A percentile compares a stretch with the other conserved stretches of the same genome.
phyloP scores from a whole-genome alignment of 2,888 invertebrate species.

The Gari tellinella region DNA sequence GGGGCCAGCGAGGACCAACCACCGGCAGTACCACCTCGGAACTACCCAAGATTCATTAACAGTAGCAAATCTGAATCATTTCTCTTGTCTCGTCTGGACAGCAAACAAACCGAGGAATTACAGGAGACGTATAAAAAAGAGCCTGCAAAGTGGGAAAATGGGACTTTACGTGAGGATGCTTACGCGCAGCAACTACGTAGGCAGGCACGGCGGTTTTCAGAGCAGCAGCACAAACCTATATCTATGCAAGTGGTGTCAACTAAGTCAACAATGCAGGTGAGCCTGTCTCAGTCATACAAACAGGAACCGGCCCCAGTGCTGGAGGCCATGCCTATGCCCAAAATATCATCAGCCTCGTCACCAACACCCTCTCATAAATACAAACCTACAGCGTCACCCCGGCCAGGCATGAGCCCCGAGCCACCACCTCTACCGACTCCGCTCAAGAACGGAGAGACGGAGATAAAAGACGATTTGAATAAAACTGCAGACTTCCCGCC shows the following conservation, averaged over 20 bases:
- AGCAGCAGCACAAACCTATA: conserved; percentile 64
- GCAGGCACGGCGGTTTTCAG: conserved; percentile 82
- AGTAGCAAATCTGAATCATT: conserved; percentile 60
- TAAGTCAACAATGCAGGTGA: conserved; percentile 56
- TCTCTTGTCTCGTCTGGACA: conserved; percentile 31
- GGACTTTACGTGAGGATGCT: conserved; percentile 71
- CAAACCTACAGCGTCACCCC: conserved; percentile 38
- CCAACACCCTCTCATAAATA: conserved; percentile 16
- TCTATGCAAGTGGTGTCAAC: conserved; percentile 66
- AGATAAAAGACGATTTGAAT: conserved; percentile 44
- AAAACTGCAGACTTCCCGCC: conserved; percentile 53
- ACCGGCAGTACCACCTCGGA: conserved; percentile 76
- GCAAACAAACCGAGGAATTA: conserved; percentile 25
- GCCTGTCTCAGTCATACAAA: conserved; percentile 71
- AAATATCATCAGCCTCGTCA: conserved; percentile 37
- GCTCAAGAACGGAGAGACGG: conserved; percentile 60
- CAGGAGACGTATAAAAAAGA: conserved; percentile 22
- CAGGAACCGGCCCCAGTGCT: conserved; percentile 69
- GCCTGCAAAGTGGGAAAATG: conserved; percentile 56
- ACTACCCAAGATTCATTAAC: conserved; percentile 55
- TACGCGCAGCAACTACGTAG: conserved; percentile 75
- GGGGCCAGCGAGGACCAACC: conserved; percentile 66
- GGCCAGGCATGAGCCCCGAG: conserved; percentile 44
- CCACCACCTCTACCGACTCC: conserved; percentile 68
- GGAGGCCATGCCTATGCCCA: conserved; percentile 68